Base-by-base conservation (phyloP, 2,888 invertebrate genomes). In the Halocaridina rubra region DNA sequence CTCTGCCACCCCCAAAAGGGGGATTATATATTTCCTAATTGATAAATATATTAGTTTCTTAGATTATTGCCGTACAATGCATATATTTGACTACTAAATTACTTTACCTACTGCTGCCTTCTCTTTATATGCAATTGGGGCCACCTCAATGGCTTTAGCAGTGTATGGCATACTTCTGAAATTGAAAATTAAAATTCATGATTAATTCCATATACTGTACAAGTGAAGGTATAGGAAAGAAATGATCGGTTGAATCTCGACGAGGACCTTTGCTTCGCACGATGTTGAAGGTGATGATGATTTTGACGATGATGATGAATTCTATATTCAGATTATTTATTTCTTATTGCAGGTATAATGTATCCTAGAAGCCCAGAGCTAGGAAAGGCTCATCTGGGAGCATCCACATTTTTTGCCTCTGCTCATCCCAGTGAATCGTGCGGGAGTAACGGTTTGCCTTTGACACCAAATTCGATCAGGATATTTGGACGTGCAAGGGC, bases 391-490 rank as follows among this genome's bases (percentile, higher is more conserved):
- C 84, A 90, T 75, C 90, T 98, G 90, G 96, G 96, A n/a, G 96
- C 96, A 5, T 94, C 94, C 89, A 98, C 98, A 27, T 97, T 96
- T 91, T 97, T 97, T 91, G 98, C 98, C 0, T 95, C 95, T 90
- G 94, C 95, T 90, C 97, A 98, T 91, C 96, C 96, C 13, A 95
- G 95, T 32, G 97, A 97, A 91, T 94, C 95, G 78, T 98, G 98
- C 91, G 98, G 98, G 10, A 96, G 96, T 89, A 99, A 99, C 92
- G 98, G 99, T 0, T 92, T 99, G 72, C 99, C 99, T 0, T 92
- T 98, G 24, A 98, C 98, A 0, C 98, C 98, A 1, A 98, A 98
- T 91, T 98, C 98, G 0, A 97, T 98, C 87, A 96, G 96, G 81
- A 97, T 99, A 90, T 93, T 97, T 81, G 98, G 98, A 7, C 93